Conservation (phyloP, 2,888 invertebrate species). For the Sturmia bella region DNA sequence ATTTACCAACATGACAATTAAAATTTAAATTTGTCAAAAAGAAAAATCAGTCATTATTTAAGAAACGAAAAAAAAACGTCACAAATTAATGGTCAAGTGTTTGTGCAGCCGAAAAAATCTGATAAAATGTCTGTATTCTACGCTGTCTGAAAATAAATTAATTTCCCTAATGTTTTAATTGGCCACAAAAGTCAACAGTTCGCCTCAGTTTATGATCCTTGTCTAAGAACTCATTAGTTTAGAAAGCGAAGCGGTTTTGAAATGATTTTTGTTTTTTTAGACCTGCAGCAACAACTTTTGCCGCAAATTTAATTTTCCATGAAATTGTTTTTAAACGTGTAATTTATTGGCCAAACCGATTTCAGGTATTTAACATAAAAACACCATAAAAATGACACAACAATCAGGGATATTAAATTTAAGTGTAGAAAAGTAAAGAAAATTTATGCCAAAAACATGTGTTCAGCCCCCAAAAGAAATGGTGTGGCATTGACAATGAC, state of each 20-base stretch:
- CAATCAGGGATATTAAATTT: not conserved
- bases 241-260: not conserved
- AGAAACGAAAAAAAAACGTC: too few relatives aligned
- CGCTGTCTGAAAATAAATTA: not conserved
- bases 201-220: slow-evolving; percentile 43
- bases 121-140: too few relatives aligned
- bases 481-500: not conserved
- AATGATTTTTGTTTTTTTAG: not conserved
- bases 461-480: not conserved
- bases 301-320: slow-evolving; percentile 37
- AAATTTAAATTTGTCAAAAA: too few relatives aligned
- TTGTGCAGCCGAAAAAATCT: too few relatives aligned
- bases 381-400: slow-evolving; percentile 14
- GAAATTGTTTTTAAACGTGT: slow-evolving; percentile 36
- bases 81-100: too few relatives aligned
- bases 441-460: slow-evolving; percentile 25
- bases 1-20: too few relatives aligned
- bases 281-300: not conserved
- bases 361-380: slow-evolving; percentile 27
- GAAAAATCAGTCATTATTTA: too few relatives aligned
- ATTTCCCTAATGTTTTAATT: slow-evolving; percentile 17
- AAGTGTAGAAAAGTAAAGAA: not conserved
- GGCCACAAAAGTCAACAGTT: slow-evolving; percentile 42
- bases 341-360: slow-evolving; percentile 26
- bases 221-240: not conserved